Base-by-base conservation (phyloP, 2,797 vertebrate genomes). In the Etheostoma nigrum region DNA sequence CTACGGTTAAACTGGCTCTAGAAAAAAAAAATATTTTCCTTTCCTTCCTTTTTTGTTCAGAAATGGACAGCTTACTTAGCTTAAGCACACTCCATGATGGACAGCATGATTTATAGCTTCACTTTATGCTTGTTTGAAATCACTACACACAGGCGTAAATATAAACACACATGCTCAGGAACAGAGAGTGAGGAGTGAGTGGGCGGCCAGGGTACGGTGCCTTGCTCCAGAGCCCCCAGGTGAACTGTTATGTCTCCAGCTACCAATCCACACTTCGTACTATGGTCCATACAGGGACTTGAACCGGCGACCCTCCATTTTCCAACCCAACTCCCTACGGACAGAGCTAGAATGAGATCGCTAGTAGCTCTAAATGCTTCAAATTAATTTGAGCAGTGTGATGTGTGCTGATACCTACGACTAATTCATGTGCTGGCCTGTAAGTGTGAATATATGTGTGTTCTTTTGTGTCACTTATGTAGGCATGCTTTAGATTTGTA, bases 1-100 rank as follows among this genome's bases (percentile, higher is more conserved):
- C 72, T 80, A 68, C 58, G 55, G 36, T 60, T 48, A 25, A 75
- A 65, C 19, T 73, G 52, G 27, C 70, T 64, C 25, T 10, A 4
- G 49, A 68, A 44, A 58, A 33, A 74, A 74, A 40, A 73, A 52
- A 18, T 67, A 13, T 40, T 54, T 64, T 25, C 27, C 27, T 27
- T 27, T 27, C 27, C 27, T 30, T 30, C 30, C 30, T 30, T 21
- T 65, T 70, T 64, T 63, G 68, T 57, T 65, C 19, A 62, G 21
- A 49, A 70, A 51, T 42, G 23, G n/a, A 74, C 54, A 11, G 23
- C 49, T 74, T 48, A 23, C 23, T 65, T 49, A 45, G 27, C 18
- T 65, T 36, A 2, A 61, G 9, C 15, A 1, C 25, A 5, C 19
- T 58, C 15, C 58, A 44, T 72, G 53, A 66, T 1, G 45, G 57